Conservation (phyloP, 2,888 invertebrate genomes). For the Drosophila imparisetae region DNA sequence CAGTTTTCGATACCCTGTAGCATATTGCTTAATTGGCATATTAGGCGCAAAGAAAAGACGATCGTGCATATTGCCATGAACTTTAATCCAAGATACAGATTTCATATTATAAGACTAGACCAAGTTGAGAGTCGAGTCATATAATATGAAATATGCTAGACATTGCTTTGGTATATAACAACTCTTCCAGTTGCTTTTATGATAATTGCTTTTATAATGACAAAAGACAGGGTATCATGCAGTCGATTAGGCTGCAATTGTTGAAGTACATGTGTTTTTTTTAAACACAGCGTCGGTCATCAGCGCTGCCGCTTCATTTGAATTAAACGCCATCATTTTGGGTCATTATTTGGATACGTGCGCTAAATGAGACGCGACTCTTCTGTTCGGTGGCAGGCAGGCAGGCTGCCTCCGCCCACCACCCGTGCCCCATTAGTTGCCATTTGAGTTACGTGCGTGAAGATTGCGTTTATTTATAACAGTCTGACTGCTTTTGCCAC, state of each 20-base stretch:
- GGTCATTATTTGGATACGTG: constrained; percentile 82
- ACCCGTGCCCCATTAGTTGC: constrained; percentile 55
- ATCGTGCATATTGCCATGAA: neutral
- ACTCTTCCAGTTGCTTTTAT: neutral
- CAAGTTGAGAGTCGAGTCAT: neutral
- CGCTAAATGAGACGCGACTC: constrained; percentile 81
- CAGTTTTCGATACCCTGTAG: constrained; percentile 47
- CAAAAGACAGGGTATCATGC: constrained; percentile 13
- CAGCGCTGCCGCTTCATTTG: constrained; percentile 61
- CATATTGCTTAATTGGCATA: neutral
- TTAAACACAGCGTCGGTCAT: constrained; percentile 64
- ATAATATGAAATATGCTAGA: too few species aligned
- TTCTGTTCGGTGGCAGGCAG: constrained; percentile 27
- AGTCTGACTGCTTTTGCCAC: constrained; percentile 10
- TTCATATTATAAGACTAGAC: too few species aligned
- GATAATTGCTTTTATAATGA: neutral
- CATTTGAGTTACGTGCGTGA: constrained; percentile 81
- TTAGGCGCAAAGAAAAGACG: neutral
- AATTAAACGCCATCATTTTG: constrained; percentile 81
- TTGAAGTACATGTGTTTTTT: constrained; percentile 27
- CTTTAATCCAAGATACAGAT: neutral
- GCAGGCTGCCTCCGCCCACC: constrained; percentile 4
- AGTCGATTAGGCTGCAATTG: neutral
- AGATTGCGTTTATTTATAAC: constrained; percentile 81
- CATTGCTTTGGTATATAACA: too few species aligned